These are phyloP conservation scores for Leptonema lineaticorne DNA, from an alignment of 1,140 invertebrate genomes.

Conservation along the genomic window DNA sequence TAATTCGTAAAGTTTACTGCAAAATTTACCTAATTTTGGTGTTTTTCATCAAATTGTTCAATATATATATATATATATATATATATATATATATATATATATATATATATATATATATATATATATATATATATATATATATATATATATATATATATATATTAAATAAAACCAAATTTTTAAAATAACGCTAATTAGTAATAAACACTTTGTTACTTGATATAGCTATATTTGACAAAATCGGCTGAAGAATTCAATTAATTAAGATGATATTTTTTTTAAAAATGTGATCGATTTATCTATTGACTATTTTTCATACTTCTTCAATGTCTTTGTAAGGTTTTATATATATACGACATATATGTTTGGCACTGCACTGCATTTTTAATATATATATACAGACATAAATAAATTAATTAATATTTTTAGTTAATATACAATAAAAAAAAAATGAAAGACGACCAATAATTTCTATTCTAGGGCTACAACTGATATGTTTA, in stretches of 20 bases:
- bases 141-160: background rate
- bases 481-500: slow-evolving; percentile 6
- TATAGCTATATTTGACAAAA: slow-evolving; percentile 2
- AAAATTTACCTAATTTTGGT: no score
- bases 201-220: background rate
- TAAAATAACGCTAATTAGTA: slow-evolving; percentile 9
- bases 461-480: slow-evolving; percentile 25
- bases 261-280: slow-evolving; percentile 12
- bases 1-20: no score
- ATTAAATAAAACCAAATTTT: background rate
- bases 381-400: slow-evolving; percentile 19
- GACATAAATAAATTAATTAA: background rate
- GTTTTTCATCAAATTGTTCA: no score
- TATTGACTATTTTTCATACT: slow-evolving; percentile 23
- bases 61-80: no score
- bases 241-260: slow-evolving; percentile 12
- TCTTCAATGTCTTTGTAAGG: slow-evolving; percentile 7
- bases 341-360: slow-evolving; percentile 12
- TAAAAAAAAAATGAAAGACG: no score
- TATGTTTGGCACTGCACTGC: slow-evolving; percentile 19
- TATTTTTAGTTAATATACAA: slow-evolving; percentile 25
- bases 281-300: slow-evolving; percentile 9
- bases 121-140: background rate
- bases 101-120: background rate
- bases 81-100: no score